phyloP scores from a whole-genome alignment of 2,888 invertebrate species.

The Clepsis dumicolana region DNA sequence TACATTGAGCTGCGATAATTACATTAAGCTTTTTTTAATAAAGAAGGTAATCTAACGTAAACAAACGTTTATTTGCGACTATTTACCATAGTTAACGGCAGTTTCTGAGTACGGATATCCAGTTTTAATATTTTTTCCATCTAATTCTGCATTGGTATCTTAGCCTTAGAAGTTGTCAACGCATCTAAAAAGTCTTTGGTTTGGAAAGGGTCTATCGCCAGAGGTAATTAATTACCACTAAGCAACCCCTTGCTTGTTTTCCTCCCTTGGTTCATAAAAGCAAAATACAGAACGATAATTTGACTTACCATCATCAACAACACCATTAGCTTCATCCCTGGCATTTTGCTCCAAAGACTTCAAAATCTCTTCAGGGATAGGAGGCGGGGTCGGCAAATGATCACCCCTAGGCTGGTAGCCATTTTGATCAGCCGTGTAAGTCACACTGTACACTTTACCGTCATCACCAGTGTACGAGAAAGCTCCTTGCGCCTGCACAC shows the following conservation, averaged over 20 bases:
- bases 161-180: background rate
- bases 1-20: no score
- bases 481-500: constrained; percentile 71
- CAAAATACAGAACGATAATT: constrained; percentile 10
- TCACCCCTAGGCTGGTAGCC: constrained; percentile 72
- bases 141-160: no score
- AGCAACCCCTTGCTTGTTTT: background rate
- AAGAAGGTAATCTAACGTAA: no score
- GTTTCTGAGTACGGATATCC: no score
- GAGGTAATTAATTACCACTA: background rate
- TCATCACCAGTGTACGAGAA: constrained; percentile 76
- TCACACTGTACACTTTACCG: constrained; percentile 73
- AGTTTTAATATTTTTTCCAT: no score
- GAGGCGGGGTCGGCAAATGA: constrained; percentile 75
- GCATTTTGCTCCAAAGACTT: constrained; percentile 73
- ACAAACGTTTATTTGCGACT: no score
- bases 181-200: background rate
- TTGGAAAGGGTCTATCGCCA: no score
- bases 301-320: constrained; percentile 74
- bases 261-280: background rate
- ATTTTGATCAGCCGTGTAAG: constrained; percentile 72
- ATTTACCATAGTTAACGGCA: no score
- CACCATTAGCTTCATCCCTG: constrained; percentile 73
- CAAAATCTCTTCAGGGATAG: constrained; percentile 72
- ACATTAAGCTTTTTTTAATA: no score